Evolutionary conservation across 1,140 invertebrate genomes (phyloP).

Genomic region (Propsilocerus akamusi): DNA sequence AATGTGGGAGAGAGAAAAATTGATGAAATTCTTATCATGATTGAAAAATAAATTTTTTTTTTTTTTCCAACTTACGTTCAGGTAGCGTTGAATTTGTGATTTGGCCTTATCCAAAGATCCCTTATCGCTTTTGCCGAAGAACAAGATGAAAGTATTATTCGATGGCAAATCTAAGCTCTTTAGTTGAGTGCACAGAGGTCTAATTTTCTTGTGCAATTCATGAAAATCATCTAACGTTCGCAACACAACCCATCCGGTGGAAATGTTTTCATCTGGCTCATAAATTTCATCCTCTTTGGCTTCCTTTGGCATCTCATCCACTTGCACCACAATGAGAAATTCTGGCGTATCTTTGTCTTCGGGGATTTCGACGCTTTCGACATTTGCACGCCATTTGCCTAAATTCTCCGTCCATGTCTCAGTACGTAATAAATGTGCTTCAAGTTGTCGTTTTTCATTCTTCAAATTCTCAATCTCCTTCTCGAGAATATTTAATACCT

Average conservation of each 20-base stretch:
- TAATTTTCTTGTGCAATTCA: slow-evolving; percentile 64
- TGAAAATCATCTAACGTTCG: slow-evolving; percentile 64
- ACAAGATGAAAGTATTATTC: slow-evolving; percentile 49
- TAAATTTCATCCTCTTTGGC: background rate
- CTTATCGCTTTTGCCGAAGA: slow-evolving; percentile 59
- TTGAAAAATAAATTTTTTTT: slow-evolving; percentile 8
- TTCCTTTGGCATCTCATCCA: slow-evolving; percentile 28
- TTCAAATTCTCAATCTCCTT: slow-evolving; percentile 65
- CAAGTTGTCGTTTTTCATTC: slow-evolving; percentile 54
- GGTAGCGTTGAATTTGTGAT: slow-evolving; percentile 63
- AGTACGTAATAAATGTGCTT: slow-evolving; percentile 67
- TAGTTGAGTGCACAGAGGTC: slow-evolving; percentile 58
- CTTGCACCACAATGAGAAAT: slow-evolving; percentile 67
- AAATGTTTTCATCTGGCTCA: slow-evolving; percentile 36
- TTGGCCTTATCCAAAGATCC: slow-evolving; percentile 65
- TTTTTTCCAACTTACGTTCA: slow-evolving; percentile 40
- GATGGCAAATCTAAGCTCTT: slow-evolving; percentile 65
- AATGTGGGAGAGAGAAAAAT: background rate
- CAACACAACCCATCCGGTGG: slow-evolving; percentile 67
- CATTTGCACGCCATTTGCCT: slow-evolving; percentile 63
- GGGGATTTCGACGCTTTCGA: slow-evolving; percentile 58
- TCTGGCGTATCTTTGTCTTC: slow-evolving; percentile 62
- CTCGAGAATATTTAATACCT: slow-evolving; percentile 53
- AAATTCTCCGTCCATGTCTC: slow-evolving; percentile 78
- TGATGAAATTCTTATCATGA: slow-evolving; percentile 5